These are phyloP conservation scores for Blennius ocellaris DNA, from an alignment of 2,113 vertebrate genomes.

Conservation along the genomic window DNA sequence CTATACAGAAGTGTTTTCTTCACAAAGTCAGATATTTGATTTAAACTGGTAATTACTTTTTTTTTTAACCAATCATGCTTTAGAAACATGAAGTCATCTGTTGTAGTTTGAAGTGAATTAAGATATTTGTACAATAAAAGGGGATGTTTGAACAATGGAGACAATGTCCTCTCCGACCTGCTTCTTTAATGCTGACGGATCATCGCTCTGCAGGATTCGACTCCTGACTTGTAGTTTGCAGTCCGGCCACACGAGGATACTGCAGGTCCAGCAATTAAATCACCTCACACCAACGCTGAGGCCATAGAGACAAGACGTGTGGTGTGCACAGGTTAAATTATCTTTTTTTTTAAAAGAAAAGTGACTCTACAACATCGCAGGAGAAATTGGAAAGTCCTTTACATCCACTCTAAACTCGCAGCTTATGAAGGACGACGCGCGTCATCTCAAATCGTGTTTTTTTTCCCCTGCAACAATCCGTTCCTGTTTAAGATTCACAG, in stretches of 20 bases:
- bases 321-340: constrained; percentile 24
- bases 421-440: constrained; percentile 23
- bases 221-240: constrained; percentile 52
- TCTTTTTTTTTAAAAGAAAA: constrained; percentile 16
- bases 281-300: not conserved
- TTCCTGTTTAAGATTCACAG: constrained; percentile 61
- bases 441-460: constrained; percentile 31
- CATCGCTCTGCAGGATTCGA: not conserved
- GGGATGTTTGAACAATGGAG: too few species aligned
- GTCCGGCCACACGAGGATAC: constrained; percentile 65
- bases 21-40: too few species aligned
- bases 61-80: too few species aligned
- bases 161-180: too few species aligned
- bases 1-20: too few species aligned
- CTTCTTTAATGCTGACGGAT: too few species aligned
- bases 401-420: constrained; percentile 24
- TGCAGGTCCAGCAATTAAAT: constrained; percentile 41
- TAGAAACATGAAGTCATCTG: too few species aligned
- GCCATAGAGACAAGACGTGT: not conserved
- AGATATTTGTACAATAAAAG: too few species aligned
- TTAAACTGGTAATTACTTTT: too few species aligned
- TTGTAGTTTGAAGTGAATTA: too few species aligned
- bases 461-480: constrained; percentile 35
- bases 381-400: constrained; percentile 14
- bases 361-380: constrained; percentile 12